phyloP scores from a whole-genome alignment of 1,140 invertebrate genomes.

The Orius insidiosus region DNA sequence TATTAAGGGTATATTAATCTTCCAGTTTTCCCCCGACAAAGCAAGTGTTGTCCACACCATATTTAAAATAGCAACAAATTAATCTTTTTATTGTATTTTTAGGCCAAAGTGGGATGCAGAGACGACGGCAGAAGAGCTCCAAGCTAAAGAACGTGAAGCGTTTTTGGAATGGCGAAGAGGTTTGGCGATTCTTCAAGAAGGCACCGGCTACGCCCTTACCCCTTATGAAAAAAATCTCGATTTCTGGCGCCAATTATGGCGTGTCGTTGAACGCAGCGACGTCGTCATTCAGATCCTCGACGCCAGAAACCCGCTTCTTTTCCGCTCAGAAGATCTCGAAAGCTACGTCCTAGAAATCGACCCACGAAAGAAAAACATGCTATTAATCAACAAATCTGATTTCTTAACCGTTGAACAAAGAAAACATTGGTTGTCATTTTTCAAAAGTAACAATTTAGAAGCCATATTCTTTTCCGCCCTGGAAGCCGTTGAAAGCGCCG shows the following conservation, averaged over 20 bases:
- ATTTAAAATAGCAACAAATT: no score
- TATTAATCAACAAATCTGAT: conserved; percentile 96
- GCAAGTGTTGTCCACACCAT: no score
- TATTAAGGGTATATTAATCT: no score
- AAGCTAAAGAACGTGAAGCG: conserved; percentile 52
- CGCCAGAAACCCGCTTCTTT: conserved; percentile 88
- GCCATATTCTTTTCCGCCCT: conserved; percentile 75
- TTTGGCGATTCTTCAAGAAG: conserved; percentile 62
- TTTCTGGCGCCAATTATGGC: conserved; percentile 97
- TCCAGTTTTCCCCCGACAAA: no score
- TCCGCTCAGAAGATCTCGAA: conserved; percentile 87
- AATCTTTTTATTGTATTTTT: no score
- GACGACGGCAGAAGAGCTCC: conserved; percentile 60
- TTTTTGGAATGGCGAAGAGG: conserved; percentile 80
- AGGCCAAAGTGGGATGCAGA: conserved; percentile 65
- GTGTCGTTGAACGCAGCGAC: conserved; percentile 90
- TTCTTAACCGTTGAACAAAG: conserved; percentile 69
- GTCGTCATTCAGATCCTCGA: conserved; percentile 92
- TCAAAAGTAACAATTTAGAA: conserved; percentile 29
- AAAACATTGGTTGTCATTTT: conserved; percentile 41
- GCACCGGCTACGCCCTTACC: conserved; percentile 66
- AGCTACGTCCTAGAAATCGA: conserved; percentile 77
- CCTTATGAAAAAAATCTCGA: conserved; percentile 98
- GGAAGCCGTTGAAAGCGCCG: conserved; percentile 32
- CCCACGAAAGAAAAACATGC: conserved; percentile 55